Conservation (phyloP, 2,888 invertebrate species). For the Aspidiotus rigidus region DNA sequence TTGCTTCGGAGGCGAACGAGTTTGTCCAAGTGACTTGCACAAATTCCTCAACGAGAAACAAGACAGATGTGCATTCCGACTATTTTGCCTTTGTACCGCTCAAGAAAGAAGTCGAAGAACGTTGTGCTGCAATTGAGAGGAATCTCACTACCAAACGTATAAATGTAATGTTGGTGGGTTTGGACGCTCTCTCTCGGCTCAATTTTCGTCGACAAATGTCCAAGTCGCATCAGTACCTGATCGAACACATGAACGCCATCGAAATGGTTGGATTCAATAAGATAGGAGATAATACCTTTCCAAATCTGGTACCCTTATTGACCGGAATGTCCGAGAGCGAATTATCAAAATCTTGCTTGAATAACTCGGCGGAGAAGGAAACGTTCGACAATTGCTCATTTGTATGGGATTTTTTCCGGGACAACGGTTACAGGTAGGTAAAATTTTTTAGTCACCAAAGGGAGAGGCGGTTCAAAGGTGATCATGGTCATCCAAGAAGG, state of each 20-base stretch:
- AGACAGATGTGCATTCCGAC: slow-evolving; percentile 37
- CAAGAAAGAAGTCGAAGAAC: slow-evolving; percentile 17
- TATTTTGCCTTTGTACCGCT: slow-evolving; percentile 35
- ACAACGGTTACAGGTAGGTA: slow-evolving; percentile 46
- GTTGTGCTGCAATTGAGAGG: slow-evolving; percentile 2
- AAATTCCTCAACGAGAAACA: slow-evolving; percentile 35
- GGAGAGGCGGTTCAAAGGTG: no score
- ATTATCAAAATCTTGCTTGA: slow-evolving; percentile 56
- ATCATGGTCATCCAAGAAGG: no score
- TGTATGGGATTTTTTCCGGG: slow-evolving; percentile 71
- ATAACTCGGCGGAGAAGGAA: slow-evolving; percentile 41
- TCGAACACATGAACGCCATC: slow-evolving; percentile 53
- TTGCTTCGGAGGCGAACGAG: slow-evolving; percentile 46
- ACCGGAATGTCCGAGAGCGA: slow-evolving; percentile 61
- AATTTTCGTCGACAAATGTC: slow-evolving; percentile 80
- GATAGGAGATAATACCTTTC: slow-evolving; percentile 89
- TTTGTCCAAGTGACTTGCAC: slow-evolving; percentile 60
- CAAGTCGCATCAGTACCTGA: slow-evolving; percentile 52
- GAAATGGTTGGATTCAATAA: slow-evolving; percentile 85
- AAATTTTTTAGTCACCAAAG: not conserved
- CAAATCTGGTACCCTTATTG: slow-evolving; percentile 73
- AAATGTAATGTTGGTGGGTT: slow-evolving; percentile 63
- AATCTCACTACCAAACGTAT: not conserved
- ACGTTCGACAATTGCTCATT: slow-evolving; percentile 70
- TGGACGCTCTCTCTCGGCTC: slow-evolving; percentile 76